phyloP scores from a whole-genome alignment of 2,888 invertebrate genomes.

The Lacanobia oleracea region DNA sequence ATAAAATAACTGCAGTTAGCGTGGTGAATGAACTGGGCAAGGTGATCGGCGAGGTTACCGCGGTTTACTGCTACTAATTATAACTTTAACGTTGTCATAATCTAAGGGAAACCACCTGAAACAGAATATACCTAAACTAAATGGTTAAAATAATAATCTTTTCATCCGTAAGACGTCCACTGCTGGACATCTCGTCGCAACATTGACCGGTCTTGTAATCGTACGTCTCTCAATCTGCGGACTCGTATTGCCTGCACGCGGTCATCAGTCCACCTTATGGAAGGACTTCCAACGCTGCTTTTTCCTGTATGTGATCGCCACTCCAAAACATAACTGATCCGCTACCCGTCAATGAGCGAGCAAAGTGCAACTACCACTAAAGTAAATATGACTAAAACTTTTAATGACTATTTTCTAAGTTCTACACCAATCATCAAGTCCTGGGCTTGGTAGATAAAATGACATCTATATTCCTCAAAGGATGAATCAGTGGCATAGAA shows the following conservation, averaged over 20 bases:
- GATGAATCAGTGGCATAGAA: not conserved
- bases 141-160: too few species aligned
- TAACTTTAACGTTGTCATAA: constrained; percentile 23
- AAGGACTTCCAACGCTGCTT: too few species aligned
- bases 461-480: not conserved
- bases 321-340: not conserved
- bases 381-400: not conserved
- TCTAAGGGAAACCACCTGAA: constrained; percentile 12
- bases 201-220: too few species aligned
- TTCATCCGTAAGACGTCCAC: too few species aligned
- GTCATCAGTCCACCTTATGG: not conserved
- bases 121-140: not conserved
- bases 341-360: not conserved
- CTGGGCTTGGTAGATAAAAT: not conserved
- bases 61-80: constrained; percentile 43
- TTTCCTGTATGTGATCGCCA: too few species aligned
- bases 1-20: constrained; percentile 12
- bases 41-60: constrained; percentile 45
- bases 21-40: constrained; percentile 55
- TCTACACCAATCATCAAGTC: not conserved
- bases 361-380: too few species aligned
- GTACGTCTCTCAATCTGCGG: not conserved
- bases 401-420: not conserved
- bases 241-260: not conserved
- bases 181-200: too few species aligned